These are phyloP conservation scores for Rhizoglyphus robini DNA, from an alignment of 1,140 invertebrate species.

Conservation along the genomic window DNA sequence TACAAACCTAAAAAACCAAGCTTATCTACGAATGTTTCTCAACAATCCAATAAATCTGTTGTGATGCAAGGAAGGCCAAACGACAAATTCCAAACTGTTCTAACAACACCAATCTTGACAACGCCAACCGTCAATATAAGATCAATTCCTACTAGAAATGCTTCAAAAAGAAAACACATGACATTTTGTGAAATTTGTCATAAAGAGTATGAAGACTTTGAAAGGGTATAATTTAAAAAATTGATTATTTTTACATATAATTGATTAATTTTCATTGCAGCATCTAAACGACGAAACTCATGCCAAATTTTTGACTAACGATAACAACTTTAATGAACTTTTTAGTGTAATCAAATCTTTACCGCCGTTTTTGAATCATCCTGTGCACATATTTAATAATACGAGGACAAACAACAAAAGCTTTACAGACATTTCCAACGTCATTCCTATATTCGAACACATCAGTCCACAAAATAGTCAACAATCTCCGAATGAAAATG, in stretches of 20 bases:
- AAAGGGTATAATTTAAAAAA: not conserved
- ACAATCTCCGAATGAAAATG: too few relatives aligned
- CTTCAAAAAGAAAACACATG: not conserved
- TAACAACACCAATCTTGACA: not conserved
- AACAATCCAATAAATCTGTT: constrained; percentile 5
- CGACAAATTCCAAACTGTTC: not conserved
- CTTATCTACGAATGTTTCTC: constrained; percentile 9
- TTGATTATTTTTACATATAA: not conserved
- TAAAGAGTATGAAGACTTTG: constrained; percentile 7
- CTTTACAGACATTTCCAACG: too few relatives aligned
- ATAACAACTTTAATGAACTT: not conserved
- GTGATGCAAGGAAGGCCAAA: too few relatives aligned
- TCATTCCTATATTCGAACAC: too few relatives aligned
- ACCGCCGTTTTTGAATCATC: constrained; percentile 5
- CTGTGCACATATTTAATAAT: not conserved
- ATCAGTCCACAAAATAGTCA: too few relatives aligned
- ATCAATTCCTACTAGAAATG: constrained; percentile 3
- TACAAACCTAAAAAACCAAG: not conserved
- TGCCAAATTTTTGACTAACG: not conserved
- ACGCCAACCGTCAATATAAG: too few relatives aligned
- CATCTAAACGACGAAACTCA: not conserved
- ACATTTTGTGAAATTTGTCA: constrained; percentile 16
- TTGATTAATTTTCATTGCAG: not conserved
- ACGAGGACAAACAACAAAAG: too few relatives aligned
- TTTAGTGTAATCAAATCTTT: constrained; percentile 9